phyloP scores from a whole-genome alignment of 1,140 invertebrate genomes.

The Drosophila kohkoa region DNA sequence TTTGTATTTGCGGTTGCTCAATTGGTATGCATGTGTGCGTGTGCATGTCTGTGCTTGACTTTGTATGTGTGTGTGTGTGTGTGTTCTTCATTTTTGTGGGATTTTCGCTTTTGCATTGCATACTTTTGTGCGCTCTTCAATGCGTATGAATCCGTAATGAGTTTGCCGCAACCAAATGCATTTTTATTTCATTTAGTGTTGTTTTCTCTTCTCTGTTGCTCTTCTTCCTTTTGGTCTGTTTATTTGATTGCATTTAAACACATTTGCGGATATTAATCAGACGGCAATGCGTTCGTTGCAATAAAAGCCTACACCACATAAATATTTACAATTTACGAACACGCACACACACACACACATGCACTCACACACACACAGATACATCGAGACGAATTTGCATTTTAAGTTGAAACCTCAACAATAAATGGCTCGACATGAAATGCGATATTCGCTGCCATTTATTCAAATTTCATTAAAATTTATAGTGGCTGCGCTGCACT shows the following conservation, averaged over 20 bases:
- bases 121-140: slow-evolving; percentile 40
- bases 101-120: slow-evolving; percentile 42
- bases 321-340: slow-evolving; percentile 48
- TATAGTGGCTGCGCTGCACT: slow-evolving; percentile 54
- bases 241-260: slow-evolving; percentile 41
- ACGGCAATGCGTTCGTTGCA: slow-evolving; percentile 3
- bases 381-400: slow-evolving; percentile 4
- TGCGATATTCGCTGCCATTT: slow-evolving; percentile 53
- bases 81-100: slow-evolving; percentile 59
- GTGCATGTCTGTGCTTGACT: slow-evolving; percentile 3
- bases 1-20: slow-evolving; percentile 55
- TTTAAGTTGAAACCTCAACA: slow-evolving; percentile 33
- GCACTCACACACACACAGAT: too few species aligned
- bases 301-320: slow-evolving; percentile 38
- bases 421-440: slow-evolving; percentile 33
- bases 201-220: too few species aligned
- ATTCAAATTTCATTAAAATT: slow-evolving; percentile 80
- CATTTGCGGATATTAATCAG: slow-evolving; percentile 37
- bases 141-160: slow-evolving; percentile 43
- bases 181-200: slow-evolving; percentile 27
- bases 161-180: slow-evolving; percentile 35
- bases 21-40: slow-evolving; percentile 22
- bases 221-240: not conserved
- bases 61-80: not conserved
- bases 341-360: not conserved